Evolutionary conservation across 2,888 invertebrate genomes (phyloP).

Genomic region (Tubulanus polymorphus): DNA sequence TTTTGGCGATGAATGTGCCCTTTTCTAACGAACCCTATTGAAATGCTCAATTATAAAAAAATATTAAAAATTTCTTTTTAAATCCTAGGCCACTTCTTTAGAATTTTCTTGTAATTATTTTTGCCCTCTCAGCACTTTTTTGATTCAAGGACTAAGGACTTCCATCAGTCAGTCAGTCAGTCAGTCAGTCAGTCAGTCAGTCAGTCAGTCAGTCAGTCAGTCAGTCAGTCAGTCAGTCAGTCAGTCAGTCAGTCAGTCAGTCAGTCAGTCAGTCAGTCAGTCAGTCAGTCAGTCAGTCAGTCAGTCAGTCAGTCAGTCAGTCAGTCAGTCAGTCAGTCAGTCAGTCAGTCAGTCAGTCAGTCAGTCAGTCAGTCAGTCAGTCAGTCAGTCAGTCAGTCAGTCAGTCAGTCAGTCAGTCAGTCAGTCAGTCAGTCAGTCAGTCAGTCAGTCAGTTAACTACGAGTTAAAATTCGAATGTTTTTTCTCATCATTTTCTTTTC

Average conservation of each 20-base stretch:
- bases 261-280: conserved; percentile 16
- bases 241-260: conserved; percentile 18
- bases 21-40: no score
- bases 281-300: conserved; percentile 20
- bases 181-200: conserved; percentile 20
- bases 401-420: conserved; percentile 16
- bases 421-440: conserved; percentile 15
- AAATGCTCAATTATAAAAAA: no score
- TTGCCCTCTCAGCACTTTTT: no score
- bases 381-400: conserved; percentile 15
- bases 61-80: no score
- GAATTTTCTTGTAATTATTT: no score
- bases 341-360: conserved; percentile 19
- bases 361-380: conserved; percentile 18
- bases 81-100: no score
- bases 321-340: conserved; percentile 19
- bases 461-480: no score
- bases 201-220: conserved; percentile 18
- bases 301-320: conserved; percentile 19
- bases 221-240: conserved; percentile 19
- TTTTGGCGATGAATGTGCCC: no score
- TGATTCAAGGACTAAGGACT: no score
- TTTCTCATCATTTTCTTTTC: no score
- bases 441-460: no score
- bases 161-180: conserved; percentile 9